Percentiles rank a stretch among this genome's conserved stretches.
Conservation (phyloP, 2,888 invertebrate species). For the Parapristionchus giblindavisi region DNA sequence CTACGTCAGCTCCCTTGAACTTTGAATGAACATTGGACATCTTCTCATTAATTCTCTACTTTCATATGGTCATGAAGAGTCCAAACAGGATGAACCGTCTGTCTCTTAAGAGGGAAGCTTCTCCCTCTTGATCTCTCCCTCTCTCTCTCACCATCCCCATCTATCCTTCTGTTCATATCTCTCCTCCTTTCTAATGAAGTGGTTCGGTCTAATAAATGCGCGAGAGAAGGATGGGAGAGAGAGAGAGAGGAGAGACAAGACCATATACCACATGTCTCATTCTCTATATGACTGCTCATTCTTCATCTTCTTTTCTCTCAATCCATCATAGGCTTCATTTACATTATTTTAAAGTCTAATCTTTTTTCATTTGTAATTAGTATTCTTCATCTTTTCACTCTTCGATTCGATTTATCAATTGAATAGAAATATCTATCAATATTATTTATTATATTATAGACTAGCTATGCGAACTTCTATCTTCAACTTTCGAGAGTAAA, state of each 20-base stretch:
- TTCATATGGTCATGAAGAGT: too few species aligned
- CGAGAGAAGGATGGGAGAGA: slow-evolving; percentile 27
- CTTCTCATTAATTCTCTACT: too few species aligned
- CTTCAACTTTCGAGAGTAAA: too few species aligned
- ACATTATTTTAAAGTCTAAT: background rate
- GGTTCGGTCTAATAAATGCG: slow-evolving; percentile 27
- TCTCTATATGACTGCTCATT: background rate
- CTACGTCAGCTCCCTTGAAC: too few species aligned
- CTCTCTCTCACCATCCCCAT: too few species aligned
- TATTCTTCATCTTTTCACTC: background rate
- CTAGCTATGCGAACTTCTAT: too few species aligned
- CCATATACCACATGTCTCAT: slow-evolving; percentile 28
- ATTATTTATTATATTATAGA: background rate
- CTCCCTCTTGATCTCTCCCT: too few species aligned
- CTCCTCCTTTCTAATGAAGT: slow-evolving; percentile 26
- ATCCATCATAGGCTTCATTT: background rate
- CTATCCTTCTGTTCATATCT: too few species aligned
- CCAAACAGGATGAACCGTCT: too few species aligned
- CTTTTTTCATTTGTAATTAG: background rate
- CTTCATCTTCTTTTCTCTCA: slow-evolving; percentile 1
- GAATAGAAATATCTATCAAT: background rate
- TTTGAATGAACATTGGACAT: too few species aligned
- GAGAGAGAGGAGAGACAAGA: slow-evolving; percentile 9
- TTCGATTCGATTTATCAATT: background rate
- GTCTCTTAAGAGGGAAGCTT: too few species aligned